Evolutionary conservation across 2,113 vertebrate genomes (phyloP).

Genomic region (Nestor notabilis): DNA sequence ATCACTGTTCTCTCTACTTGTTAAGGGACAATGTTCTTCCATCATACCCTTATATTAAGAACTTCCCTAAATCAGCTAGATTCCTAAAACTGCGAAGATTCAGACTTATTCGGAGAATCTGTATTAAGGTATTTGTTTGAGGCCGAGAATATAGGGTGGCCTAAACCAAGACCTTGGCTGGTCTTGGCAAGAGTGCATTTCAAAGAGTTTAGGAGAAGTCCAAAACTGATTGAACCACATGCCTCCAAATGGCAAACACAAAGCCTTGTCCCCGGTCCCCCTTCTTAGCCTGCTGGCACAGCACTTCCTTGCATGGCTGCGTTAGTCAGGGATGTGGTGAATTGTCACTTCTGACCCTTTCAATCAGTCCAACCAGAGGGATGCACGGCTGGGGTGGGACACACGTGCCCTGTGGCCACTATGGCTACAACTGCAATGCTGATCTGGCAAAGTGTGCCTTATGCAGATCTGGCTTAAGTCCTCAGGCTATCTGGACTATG

Average conservation of each 20-base stretch:
- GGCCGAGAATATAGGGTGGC: neutral
- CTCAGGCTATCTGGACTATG: neutral
- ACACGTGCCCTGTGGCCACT: accelerated
- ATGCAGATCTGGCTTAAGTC: neutral
- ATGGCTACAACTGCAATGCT: accelerated
- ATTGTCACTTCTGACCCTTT: neutral
- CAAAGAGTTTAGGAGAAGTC: neutral
- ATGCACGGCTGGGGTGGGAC: neutral
- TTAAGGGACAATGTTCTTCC: neutral
- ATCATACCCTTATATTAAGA: neutral
- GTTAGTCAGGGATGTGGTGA: neutral
- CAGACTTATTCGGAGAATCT: neutral
- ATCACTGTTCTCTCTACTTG: neutral
- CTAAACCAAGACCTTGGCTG: neutral
- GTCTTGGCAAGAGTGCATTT: neutral
- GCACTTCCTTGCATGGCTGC: neutral
- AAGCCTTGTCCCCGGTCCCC: neutral
- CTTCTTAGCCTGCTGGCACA: neutral
- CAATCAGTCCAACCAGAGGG: neutral
- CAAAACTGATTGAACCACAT: accelerated
- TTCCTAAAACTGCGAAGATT: neutral
- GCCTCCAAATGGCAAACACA: neutral
- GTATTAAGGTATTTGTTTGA: neutral
- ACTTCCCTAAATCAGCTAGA: neutral
- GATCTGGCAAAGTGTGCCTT: neutral